phyloP scores from a whole-genome alignment of 2,888 invertebrate species.

The Dryococelus australis region DNA sequence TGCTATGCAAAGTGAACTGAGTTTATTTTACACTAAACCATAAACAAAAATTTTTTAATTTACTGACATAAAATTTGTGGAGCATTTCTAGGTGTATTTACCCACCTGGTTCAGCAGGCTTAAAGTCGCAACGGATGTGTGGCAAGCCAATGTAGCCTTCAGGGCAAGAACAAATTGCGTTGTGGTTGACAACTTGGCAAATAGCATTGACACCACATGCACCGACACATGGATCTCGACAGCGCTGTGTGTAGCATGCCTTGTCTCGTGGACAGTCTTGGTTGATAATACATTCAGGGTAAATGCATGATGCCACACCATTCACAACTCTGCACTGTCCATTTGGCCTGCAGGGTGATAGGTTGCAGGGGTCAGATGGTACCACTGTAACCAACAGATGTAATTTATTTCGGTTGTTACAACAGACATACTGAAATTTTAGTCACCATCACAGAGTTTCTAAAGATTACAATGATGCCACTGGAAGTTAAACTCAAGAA shows the following conservation, averaged over 20 bases:
- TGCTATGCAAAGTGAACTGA: background rate
- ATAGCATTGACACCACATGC: constrained; percentile 86
- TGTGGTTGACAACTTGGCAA: constrained; percentile 75
- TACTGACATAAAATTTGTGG: background rate
- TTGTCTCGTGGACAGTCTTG: constrained; percentile 85
- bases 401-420: constrained; percentile 23
- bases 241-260: constrained; percentile 83
- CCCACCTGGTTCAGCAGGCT: constrained; percentile 56
- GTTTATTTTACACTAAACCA: background rate
- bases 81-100: background rate
- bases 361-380: constrained; percentile 60
- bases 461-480: background rate
- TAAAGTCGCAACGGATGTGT: constrained; percentile 73
- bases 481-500: no score
- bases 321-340: constrained; percentile 80
- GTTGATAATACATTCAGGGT: constrained; percentile 88
- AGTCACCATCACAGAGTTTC: background rate
- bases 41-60: background rate
- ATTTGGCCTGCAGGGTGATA: constrained; percentile 83
- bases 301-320: constrained; percentile 74
- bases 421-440: constrained; percentile 49
- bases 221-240: constrained; percentile 82
- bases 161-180: constrained; percentile 84
- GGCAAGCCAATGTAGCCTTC: constrained; percentile 79
- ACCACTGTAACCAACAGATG: constrained; percentile 52